Evolutionary conservation across 2,113 vertebrate genomes (phyloP), one percentile per base, ranked within the genome.

Genomic region (Xenopus laevis): DNA sequence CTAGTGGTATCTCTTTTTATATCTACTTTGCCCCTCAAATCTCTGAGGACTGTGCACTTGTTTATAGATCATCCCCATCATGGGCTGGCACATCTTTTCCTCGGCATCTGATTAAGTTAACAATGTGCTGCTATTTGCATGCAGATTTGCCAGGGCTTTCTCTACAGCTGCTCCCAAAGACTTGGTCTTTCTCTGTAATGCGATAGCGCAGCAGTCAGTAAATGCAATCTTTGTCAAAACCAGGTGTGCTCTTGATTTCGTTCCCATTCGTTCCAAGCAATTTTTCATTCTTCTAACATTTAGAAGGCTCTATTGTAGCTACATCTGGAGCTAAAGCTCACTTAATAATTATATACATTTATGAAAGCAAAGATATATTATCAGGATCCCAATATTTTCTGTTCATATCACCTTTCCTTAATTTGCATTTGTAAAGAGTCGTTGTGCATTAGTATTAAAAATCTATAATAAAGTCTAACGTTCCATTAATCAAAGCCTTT

Each of bases 101-200:
- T 92, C 92, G 91, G 94, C 94, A 98, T 98, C 95, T 98, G 96
- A 99, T 98, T 98, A 95, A 98, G 94, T 97, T 98, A 97, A 98
- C 96, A 97, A 99, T 98, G 95, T 94, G 92, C 90, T 94, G 95
- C 95, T 98, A 98, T 99, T 99, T 98, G 95, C 97, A 98, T 98
- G 95, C 94, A 96, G 96, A 99, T 98, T 98, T 97, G 86, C 91
- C 86, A 91, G 92, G 91, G 92, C 94, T 90, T 86, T 95, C 93
- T 92, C 87, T 92, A 90, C 91, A 93, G 91, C 92, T 94, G 92
- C 90, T 93, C 91, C 90, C 91, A 78, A 90, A 91, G 91, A 89
- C 89, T 90, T 88, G 93, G 94, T 93, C 92, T 93, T 93, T 95
- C 93, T 93, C 91, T 91, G 93, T 94, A 95, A 94, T 91, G 92